Conservation (phyloP, 2,888 invertebrate genomes). For the Polymixis lichenea region DNA sequence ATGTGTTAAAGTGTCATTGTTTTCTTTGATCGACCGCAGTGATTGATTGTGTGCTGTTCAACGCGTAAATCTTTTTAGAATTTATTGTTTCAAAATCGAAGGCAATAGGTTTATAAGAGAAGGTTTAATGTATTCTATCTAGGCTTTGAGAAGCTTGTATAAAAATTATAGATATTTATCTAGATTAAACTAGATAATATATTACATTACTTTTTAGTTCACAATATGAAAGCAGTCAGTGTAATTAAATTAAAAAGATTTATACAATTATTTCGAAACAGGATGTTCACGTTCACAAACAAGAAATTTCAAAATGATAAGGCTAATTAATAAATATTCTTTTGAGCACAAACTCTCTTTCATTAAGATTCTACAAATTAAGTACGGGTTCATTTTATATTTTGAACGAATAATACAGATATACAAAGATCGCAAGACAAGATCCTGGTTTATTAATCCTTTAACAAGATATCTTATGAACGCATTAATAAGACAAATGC, state of each 20-base stretch:
- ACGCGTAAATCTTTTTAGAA: constrained; percentile 16
- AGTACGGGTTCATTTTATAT: constrained; percentile 31
- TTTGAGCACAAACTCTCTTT: constrained; percentile 23
- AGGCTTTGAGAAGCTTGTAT: neutral
- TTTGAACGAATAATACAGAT: constrained; percentile 52
- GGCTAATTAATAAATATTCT: constrained; percentile 36
- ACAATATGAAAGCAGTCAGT: constrained; percentile 29
- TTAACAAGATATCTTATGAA: constrained; percentile 61
- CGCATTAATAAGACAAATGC: constrained; percentile 58
- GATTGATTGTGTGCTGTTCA: constrained; percentile 37
- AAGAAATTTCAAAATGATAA: constrained; percentile 51
- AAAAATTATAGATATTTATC: neutral
- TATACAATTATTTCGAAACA: constrained; percentile 47
- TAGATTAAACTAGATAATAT: neutral
- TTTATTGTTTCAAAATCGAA: neutral
- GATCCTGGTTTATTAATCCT: constrained; percentile 44
- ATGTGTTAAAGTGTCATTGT: constrained; percentile 48
- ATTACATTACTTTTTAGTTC: neutral
- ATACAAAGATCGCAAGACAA: constrained; percentile 41
- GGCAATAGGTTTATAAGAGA: neutral
- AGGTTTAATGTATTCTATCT: neutral
- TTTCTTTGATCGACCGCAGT: constrained; percentile 52
- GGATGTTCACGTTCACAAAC: constrained; percentile 53
- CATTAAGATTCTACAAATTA: constrained; percentile 41
- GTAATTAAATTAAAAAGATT: constrained; percentile 36